phyloP scores from a whole-genome alignment of 2,113 vertebrate genomes.

The Lamprotornis superbus region DNA sequence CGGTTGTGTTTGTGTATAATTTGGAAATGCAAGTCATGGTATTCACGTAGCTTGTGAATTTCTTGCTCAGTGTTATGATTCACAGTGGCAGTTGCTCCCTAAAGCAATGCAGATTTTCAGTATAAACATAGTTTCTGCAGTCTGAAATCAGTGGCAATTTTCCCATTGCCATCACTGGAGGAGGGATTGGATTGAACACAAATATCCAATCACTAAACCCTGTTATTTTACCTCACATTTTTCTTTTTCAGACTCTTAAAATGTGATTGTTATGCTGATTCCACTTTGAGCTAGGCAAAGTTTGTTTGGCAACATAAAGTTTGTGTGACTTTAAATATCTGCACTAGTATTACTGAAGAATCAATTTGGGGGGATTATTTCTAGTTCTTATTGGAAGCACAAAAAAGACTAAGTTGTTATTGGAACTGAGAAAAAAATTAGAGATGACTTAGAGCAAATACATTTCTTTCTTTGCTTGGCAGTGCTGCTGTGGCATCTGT shows the following conservation, averaged over 20 bases:
- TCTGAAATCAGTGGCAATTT: neutral
- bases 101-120: slow-evolving; percentile 14
- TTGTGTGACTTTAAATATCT: neutral
- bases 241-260: neutral
- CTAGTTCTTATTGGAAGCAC: neutral
- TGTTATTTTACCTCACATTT: neutral
- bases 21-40: slow-evolving; percentile 9
- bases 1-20: neutral
- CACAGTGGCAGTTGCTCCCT: neutral
- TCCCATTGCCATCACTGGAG: neutral
- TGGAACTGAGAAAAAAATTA: neutral
- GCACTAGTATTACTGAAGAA: neutral
- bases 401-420: neutral
- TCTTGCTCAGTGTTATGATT: neutral
- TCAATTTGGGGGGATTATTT: neutral
- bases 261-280: neutral
- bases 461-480: neutral
- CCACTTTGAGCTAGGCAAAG: neutral
- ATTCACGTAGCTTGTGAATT: neutral
- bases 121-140: neutral
- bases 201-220: neutral
- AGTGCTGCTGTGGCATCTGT: neutral
- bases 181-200: neutral
- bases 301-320: neutral
- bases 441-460: neutral